These are phyloP conservation scores for Urocolius indicus DNA, from an alignment of 2,113 vertebrate species.

Conservation along the genomic window DNA sequence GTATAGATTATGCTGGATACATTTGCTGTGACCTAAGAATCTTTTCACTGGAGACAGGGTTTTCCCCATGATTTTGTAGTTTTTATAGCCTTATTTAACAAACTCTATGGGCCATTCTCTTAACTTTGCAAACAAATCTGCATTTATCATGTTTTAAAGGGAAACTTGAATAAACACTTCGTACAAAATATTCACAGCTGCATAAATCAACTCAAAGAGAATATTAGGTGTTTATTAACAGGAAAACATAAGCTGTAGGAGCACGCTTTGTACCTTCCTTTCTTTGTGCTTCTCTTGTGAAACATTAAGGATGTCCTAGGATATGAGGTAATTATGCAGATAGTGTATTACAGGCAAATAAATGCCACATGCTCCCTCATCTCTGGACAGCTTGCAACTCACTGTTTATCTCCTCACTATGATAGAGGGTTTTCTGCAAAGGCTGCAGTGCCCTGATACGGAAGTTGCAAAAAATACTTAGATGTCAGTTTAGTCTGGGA, in stretches of 20 bases:
- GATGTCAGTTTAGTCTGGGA: not conserved
- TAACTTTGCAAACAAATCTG: constrained; percentile 16
- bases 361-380: constrained; percentile 5
- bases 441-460: constrained; percentile 20
- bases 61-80: not conserved
- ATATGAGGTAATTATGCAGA: constrained; percentile 52
- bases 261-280: constrained; percentile 10
- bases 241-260: constrained; percentile 17
- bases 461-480: constrained; percentile 2
- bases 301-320: constrained; percentile 36
- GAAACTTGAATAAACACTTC: constrained; percentile 33
- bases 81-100: constrained; percentile 6
- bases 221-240: constrained; percentile 43
- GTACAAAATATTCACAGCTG: constrained; percentile 46
- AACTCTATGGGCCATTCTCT: not conserved
- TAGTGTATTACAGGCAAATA: constrained; percentile 32
- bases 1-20: not conserved
- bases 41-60: not conserved
- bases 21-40: not conserved
- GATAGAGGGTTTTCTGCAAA: not conserved
- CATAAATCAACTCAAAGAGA: constrained; percentile 29
- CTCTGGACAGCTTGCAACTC: constrained; percentile 26
- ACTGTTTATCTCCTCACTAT: not conserved
- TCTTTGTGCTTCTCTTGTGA: constrained; percentile 46
- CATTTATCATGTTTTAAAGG: constrained; percentile 39